A percentile compares a stretch with the other conserved stretches of the same genome.
Conservation (phyloP, 1,140 invertebrate genomes). For the Pseudachorutes palmiensis region DNA sequence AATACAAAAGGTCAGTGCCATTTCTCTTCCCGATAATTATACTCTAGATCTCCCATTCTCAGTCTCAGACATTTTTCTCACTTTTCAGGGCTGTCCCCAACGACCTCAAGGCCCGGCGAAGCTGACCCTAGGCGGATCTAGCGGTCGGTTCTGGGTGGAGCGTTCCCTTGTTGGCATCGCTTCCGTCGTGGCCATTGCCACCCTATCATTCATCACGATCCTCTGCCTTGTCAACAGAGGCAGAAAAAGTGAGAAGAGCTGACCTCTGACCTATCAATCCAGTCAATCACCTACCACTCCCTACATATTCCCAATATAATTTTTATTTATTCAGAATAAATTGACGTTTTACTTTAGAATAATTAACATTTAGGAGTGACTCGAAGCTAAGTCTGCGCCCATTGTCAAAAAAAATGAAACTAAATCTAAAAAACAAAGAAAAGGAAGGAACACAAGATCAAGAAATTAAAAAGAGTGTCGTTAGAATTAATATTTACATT, state of each 20-base stretch:
- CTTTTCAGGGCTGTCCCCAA: constrained; percentile 30
- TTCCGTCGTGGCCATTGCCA: constrained; percentile 36
- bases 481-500: too few relatives aligned
- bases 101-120: constrained; percentile 19
- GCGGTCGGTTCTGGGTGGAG: constrained; percentile 34
- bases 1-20: constrained; percentile 29
- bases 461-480: neutral
- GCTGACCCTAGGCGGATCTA: constrained; percentile 13
- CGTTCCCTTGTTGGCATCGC: constrained; percentile 32
- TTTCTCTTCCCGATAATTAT: too few relatives aligned
- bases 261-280: neutral
- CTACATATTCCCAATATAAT: neutral
- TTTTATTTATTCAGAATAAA: neutral
- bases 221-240: constrained; percentile 34
- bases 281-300: too few relatives aligned
- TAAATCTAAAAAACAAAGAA: neutral
- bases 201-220: constrained; percentile 33
- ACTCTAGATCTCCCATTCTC: too few relatives aligned
- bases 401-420: neutral
- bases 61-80: too few relatives aligned
- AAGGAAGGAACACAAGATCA: neutral
- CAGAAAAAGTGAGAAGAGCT: constrained; percentile 17
- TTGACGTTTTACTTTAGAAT: neutral
- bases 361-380: neutral
- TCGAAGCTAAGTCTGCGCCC: neutral